phyloP scores from a whole-genome alignment of 2,113 vertebrate species.

The Carettochelys insculpta region DNA sequence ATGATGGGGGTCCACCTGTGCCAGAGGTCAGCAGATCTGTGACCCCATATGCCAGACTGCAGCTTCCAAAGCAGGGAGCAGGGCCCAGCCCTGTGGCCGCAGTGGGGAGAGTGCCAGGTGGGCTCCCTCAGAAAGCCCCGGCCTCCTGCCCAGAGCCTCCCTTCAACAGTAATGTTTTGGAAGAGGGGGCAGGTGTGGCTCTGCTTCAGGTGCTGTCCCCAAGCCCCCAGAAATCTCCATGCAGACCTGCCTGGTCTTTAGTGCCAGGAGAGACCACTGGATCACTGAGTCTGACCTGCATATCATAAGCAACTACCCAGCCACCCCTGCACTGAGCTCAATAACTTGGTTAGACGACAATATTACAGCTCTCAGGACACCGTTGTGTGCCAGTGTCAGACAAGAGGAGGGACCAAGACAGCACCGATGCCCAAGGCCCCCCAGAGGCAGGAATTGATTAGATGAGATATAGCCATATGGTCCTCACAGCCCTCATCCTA shows the following conservation, averaged over 20 bases:
- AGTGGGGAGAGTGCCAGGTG: no score
- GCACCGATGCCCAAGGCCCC: not conserved
- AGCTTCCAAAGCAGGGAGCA: no score
- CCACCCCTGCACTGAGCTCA: not conserved
- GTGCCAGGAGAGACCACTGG: no score
- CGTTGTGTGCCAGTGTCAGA: not conserved
- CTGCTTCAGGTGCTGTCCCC: no score
- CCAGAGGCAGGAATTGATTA: not conserved
- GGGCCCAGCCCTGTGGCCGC: not conserved
- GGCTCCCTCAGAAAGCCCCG: not conserved
- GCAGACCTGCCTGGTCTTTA: not conserved
- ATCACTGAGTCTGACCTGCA: not conserved
- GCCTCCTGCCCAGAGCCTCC: not conserved
- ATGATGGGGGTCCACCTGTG: not conserved
- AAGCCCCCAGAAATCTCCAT: not conserved
- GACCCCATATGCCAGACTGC: not conserved
- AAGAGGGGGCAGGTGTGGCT: not conserved
- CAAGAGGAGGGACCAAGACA: not conserved
- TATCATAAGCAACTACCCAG: not conserved
- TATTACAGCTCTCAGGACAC: not conserved
- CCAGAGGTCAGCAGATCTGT: not conserved
- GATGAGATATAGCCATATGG: not conserved
- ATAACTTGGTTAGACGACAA: not conserved
- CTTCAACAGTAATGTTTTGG: not conserved
- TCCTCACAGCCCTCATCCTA: not conserved